Base-by-base conservation (phyloP, 2,888 invertebrate species). In the Nemoura dubitans region DNA sequence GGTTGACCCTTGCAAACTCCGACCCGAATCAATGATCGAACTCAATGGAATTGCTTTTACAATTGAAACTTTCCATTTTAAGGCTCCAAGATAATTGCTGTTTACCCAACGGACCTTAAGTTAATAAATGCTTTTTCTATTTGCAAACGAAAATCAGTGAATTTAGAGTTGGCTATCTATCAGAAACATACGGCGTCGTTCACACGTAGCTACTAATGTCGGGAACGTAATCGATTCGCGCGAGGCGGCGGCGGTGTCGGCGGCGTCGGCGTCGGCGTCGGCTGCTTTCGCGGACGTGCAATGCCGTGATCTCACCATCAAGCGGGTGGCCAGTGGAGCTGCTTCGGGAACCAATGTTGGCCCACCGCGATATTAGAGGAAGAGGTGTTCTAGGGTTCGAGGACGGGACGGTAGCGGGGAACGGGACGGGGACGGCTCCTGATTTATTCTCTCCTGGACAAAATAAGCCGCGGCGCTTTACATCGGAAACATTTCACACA, bases 121-220 rank as follows among this genome's bases (percentile, higher is more conserved):
- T 27, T 27, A 78, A 78, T 78, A 28, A 78, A 78, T 78, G 78
- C n/a, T 26, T 78, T 78, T 78, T 78, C 78, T 78, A 28, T 28
- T 78, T 78, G 78, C n/a, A 26, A 78, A 78, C 26, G 78, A 83
- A 83, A 83, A 83, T 83, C 83, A 83, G 78, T 78, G 78, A 78
- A 78, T 78, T 83, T 83, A 26, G 83, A 29, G n/a, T 82, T n/a
- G 36, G 30, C 83, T 83, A 83, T 83, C 83, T 83, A 36, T 83
- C 42, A 83, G 42, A 30, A 83, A 83, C 83, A 83, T n/a, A 83
- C 36, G 36, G 83, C 43, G 36, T 26, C 26, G 36, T 83, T 83
- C 83, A 30, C 83, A 42, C 26, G 83, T 83, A 83, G 81, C 28
- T 27, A 28, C 78, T 28, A 78, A 78, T 78, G 78, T 78, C 25